Evolutionary conservation across 1,140 invertebrate species (phyloP), one percentile per base, ranked within the genome.

Genomic region (Halictus rubicundus): DNA sequence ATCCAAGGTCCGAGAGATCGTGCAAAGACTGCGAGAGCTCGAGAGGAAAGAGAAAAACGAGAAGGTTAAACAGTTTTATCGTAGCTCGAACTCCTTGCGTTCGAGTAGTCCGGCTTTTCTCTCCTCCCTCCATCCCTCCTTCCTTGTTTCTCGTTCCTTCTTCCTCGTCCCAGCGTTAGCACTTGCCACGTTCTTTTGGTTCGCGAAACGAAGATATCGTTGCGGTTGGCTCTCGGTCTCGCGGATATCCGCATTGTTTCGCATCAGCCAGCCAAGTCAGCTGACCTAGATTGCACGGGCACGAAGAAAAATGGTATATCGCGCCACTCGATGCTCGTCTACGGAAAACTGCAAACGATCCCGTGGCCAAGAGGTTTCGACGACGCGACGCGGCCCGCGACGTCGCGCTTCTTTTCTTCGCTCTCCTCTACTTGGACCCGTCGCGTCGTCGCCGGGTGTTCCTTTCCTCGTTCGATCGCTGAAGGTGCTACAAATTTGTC

Each of bases 201-300:
- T 70, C 61, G 49, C 32, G 39, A 14, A 49, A 42, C 27, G 70
- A 75, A 65, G 74, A 79, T 70, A 78, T 78, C 70, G 72, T 52
- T 52, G 49, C 68, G 60, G 59, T 79, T 83, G 78, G 77, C 81
- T 78, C 21, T 57, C 54, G 54, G 70, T 74, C 73, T 73, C 81
- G 70, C 76, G 85, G 86, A 88, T 88, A 88, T 90, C 88, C 87
- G 87, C 88, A 89, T 89, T 90, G 89, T 90, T 89, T 89, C 87
- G 73, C 80, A 73, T 82, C 84, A 82, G 81, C 64, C 77, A 87
- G 89, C 89, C 87, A 88, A 90, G 84, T 90, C 87, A 88, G 88
- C 84, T 88, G 88, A 90, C 88, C 88, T 90, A 88, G 73, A 90
- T 90, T 80, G 69, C 23, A 39, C n/a, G 25, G 77, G 66, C 71